A percentile compares a stretch with the other conserved stretches of the same genome.
These are phyloP conservation scores for Lasius platythorax DNA, from an alignment of 2,888 invertebrate genomes.

Conservation along the genomic window DNA sequence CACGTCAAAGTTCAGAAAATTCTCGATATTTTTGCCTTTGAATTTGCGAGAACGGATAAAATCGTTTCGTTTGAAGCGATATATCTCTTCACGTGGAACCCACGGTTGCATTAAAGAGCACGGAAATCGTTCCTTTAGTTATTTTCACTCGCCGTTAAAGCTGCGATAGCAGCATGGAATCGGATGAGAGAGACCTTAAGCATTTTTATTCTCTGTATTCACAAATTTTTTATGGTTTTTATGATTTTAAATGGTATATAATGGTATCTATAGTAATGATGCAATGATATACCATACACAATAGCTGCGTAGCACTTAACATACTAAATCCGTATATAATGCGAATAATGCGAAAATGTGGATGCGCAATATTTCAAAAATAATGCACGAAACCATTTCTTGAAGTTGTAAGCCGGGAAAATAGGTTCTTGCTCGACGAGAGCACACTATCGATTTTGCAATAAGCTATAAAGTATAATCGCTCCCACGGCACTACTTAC, in stretches of 20 bases:
- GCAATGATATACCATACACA: too few species aligned
- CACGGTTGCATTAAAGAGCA: constrained; percentile 26
- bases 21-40: constrained; percentile 47
- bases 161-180: neutral
- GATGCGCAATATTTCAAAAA: neutral
- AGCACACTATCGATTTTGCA: constrained; percentile 42
- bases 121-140: constrained; percentile 19
- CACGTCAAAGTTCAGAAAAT: constrained; percentile 48
- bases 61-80: constrained; percentile 34
- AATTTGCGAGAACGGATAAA: constrained; percentile 37
- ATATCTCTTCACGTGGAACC: neutral
- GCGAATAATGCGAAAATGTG: constrained; percentile 9
- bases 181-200: constrained; percentile 3
- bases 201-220: constrained; percentile 21
- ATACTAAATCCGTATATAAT: neutral
- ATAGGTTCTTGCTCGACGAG: constrained; percentile 12
- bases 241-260: too few species aligned
- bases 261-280: too few species aligned
- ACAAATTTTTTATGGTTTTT: neutral
- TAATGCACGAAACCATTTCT: neutral
- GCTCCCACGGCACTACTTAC: constrained; percentile 13
- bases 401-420: constrained; percentile 19
- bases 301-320: neutral
- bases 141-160: constrained; percentile 17
- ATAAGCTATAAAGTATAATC: constrained; percentile 32